Conservation (phyloP, 2,797 vertebrate species). For the Channallabes apus region DNA sequence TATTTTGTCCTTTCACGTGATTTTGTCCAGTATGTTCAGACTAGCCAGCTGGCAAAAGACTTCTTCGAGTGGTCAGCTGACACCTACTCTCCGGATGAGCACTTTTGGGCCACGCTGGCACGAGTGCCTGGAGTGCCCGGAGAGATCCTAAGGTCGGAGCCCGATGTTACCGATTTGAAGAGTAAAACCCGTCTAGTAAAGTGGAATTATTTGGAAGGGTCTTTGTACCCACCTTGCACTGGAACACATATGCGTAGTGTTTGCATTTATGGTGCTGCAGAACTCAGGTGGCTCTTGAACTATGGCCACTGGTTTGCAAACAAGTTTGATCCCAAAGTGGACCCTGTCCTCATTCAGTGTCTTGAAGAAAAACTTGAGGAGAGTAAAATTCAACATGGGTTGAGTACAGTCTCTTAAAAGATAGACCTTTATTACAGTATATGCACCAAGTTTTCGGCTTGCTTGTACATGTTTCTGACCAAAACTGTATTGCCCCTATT, state of each 20-base stretch:
- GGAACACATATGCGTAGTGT: conserved; percentile 86
- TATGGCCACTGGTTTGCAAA: conserved; percentile 92
- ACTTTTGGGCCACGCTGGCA: conserved; percentile 89
- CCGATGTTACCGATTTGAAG: conserved; percentile 86
- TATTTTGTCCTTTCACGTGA: conserved; percentile 85
- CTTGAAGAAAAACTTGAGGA: conserved; percentile 85
- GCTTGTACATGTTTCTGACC: background rate
- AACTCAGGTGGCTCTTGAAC: conserved; percentile 87
- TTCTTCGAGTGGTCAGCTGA: conserved; percentile 88
- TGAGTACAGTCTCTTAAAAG: conserved; percentile 50
- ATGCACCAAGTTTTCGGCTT: background rate
- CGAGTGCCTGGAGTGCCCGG: conserved; percentile 85
- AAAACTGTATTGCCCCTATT: background rate
- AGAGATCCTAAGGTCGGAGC: conserved; percentile 71
- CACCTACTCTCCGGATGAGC: conserved; percentile 91
- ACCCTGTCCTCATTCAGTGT: conserved; percentile 85
- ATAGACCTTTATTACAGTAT: conserved; percentile 7
- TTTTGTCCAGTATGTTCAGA: conserved; percentile 76
- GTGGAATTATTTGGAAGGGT: conserved; percentile 86
- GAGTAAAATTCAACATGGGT: conserved; percentile 69
- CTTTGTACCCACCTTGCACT: conserved; percentile 86
- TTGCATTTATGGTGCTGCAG: conserved; percentile 87
- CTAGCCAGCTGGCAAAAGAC: conserved; percentile 75
- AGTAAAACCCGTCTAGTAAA: conserved; percentile 93
- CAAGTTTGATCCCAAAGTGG: conserved; percentile 91